Conservation (phyloP, 2,113 vertebrate species). For the Lagopus muta region DNA sequence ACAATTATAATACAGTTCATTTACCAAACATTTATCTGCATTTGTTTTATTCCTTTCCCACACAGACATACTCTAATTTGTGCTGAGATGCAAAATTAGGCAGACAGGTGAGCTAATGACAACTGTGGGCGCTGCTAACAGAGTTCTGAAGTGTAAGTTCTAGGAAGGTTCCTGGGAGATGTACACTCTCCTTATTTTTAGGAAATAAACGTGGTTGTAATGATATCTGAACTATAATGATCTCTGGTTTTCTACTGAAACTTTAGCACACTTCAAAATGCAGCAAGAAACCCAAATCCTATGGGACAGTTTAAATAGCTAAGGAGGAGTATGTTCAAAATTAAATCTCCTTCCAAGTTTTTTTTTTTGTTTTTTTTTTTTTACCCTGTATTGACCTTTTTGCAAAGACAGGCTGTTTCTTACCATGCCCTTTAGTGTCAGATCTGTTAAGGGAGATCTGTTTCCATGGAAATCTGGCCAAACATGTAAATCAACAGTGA, state of each 20-base stretch:
- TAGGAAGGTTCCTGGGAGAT: not conserved
- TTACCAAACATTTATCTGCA: not conserved
- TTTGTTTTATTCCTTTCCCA: not conserved
- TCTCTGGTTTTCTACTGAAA: slow-evolving; percentile 31
- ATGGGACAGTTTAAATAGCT: not conserved
- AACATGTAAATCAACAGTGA: slow-evolving; percentile 91
- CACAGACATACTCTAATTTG: not conserved
- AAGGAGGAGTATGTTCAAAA: slow-evolving; percentile 13
- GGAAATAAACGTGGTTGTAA: not conserved
- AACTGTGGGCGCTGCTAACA: not conserved
- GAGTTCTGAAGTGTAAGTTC: not conserved
- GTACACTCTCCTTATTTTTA: not conserved
- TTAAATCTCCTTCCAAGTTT: slow-evolving; percentile 31
- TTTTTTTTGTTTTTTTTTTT: not conserved
- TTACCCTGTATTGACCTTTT: slow-evolving; percentile 62
- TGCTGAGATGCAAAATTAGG: not conserved
- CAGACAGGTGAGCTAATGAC: not conserved
- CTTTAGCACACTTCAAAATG: slow-evolving; percentile 28
- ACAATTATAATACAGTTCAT: not conserved
- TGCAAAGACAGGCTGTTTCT: slow-evolving; percentile 78
- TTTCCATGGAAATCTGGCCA: slow-evolving; percentile 99
- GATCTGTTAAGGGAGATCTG: slow-evolving; percentile 94
- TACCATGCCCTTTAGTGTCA: slow-evolving; percentile 95
- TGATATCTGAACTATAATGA: not conserved
- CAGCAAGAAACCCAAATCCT: not conserved